A percentile compares a stretch with the other conserved stretches of the same genome.
phyloP scores from a whole-genome alignment of 2,797 vertebrate genomes.

The Brachyrhaphis roseni region DNA sequence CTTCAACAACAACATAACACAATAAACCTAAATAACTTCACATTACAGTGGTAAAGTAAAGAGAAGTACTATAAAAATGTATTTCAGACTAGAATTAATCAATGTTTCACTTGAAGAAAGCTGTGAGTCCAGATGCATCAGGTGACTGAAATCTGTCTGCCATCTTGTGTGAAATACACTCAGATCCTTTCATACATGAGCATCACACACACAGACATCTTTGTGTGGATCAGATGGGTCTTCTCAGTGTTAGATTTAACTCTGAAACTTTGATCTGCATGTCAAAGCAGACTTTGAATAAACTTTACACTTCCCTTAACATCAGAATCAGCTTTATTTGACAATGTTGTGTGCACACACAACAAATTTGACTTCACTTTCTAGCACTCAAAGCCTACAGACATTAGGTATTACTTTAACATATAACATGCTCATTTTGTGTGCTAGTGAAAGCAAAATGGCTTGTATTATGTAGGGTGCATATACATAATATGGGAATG shows the following conservation, averaged over 20 bases:
- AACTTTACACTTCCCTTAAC: not conserved
- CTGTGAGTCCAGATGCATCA: not conserved
- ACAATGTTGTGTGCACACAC: too few species aligned
- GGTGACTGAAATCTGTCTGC: constrained; percentile 37
- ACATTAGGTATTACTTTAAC: not conserved
- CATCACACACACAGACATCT: not conserved
- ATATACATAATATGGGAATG: not conserved
- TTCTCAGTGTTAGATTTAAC: not conserved
- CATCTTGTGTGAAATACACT: constrained; percentile 38
- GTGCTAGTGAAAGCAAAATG: not conserved
- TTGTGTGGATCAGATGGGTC: not conserved
- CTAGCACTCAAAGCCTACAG: not conserved
- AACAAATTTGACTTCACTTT: not conserved
- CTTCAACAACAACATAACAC: not conserved
- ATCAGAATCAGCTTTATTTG: not conserved
- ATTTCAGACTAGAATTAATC: too few species aligned
- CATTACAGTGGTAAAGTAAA: not conserved
- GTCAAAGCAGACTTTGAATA: not conserved
- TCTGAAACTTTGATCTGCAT: not conserved
- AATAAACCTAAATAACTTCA: not conserved
- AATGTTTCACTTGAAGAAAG: not conserved
- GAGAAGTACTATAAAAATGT: not conserved
- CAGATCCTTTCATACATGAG: not conserved
- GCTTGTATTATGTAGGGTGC: not conserved
- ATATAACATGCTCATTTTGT: not conserved